These are phyloP conservation scores for Philantomba maxwellii DNA, from an alignment of 2,113 vertebrate genomes.

Conservation along the genomic window DNA sequence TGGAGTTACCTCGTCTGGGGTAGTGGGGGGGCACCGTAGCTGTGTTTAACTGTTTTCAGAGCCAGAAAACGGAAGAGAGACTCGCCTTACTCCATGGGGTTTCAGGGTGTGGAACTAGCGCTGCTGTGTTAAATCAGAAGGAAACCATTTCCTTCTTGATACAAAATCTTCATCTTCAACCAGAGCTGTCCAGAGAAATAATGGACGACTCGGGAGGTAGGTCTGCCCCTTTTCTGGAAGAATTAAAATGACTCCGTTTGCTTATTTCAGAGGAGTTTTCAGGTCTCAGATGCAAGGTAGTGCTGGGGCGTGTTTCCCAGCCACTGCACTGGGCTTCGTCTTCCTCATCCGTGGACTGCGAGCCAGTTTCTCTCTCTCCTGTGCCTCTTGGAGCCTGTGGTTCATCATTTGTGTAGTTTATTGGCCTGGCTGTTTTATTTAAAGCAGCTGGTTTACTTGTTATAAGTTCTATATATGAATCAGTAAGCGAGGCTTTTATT, in stretches of 20 bases:
- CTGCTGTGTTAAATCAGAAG: background rate
- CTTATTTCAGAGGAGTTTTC: slow-evolving; percentile 17
- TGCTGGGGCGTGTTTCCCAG: background rate
- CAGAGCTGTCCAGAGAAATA: background rate
- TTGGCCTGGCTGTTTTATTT: background rate
- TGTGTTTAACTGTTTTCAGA: slow-evolving; percentile 1
- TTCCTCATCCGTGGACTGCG: background rate
- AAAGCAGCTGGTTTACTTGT: background rate
- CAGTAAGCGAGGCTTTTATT: slow-evolving; percentile 17
- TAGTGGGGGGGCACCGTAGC: background rate
- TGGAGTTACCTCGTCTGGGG: background rate
- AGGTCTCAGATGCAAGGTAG: background rate
- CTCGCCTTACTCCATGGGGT: background rate
- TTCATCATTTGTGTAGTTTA: background rate
- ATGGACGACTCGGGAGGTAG: background rate
- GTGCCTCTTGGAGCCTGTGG: background rate
- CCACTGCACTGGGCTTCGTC: background rate
- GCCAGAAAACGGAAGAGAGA: background rate
- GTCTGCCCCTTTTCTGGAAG: background rate
- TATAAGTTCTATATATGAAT: background rate
- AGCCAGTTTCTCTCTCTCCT: background rate
- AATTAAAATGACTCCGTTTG: background rate
- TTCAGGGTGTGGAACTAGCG: background rate
- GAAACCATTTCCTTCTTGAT: background rate
- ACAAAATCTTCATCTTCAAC: background rate